Percentiles rank a stretch among this genome's conserved stretches.
These are phyloP conservation scores for Hyperoplus lanceolatus DNA, from an alignment of 2,797 vertebrate species.

Conservation along the genomic window DNA sequence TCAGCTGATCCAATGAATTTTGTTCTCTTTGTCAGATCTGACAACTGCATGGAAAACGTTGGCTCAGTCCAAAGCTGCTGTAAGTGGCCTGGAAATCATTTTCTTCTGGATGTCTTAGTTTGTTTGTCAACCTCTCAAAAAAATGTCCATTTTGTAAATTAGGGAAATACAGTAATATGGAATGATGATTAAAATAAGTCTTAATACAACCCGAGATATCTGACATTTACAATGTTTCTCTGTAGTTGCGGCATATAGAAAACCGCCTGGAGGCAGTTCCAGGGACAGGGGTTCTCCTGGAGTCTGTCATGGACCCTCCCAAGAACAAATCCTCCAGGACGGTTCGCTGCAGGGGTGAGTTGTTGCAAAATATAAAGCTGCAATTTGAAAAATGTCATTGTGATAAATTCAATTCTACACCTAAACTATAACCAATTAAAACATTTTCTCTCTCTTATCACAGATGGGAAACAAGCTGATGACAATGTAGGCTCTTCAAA, in stretches of 20 bases:
- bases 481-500: slow-evolving; percentile 81
- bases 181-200: neutral
- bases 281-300: slow-evolving; percentile 87
- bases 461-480: slow-evolving; percentile 81
- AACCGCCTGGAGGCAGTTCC: slow-evolving; percentile 92
- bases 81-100: slow-evolving; percentile 83
- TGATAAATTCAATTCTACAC: neutral
- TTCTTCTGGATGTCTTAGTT: slow-evolving; percentile 13
- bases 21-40: slow-evolving; percentile 82
- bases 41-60: slow-evolving; percentile 89
- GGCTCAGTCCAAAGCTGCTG: slow-evolving; percentile 93
- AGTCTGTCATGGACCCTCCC: slow-evolving; percentile 88
- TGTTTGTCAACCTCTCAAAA: slow-evolving; percentile 15
- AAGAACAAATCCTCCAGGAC: slow-evolving; percentile 89
- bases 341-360: slow-evolving; percentile 86
- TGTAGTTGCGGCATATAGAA: slow-evolving; percentile 95
- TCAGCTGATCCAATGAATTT: neutral
- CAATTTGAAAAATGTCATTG: neutral
- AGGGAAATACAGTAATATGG: neutral
- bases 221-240: slow-evolving; percentile 11
- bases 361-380: slow-evolving; percentile 14
- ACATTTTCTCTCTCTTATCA: neutral
- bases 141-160: neutral
- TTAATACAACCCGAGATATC: neutral
- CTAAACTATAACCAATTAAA: neutral